Evolutionary conservation across 2,888 invertebrate species (phyloP).

Genomic region (Ametastegia equiseti): DNA sequence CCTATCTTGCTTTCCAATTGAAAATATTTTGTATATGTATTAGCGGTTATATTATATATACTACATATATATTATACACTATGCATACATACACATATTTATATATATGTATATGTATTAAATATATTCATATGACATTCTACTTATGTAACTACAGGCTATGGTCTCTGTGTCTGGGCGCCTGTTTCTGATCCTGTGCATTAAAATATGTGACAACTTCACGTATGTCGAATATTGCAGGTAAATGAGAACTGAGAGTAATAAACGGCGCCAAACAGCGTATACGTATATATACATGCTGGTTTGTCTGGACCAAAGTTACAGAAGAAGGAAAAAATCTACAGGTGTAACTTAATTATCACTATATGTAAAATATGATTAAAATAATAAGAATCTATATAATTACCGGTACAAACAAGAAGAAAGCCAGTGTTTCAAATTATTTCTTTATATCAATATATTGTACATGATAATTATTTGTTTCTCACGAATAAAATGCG

Average conservation of each 20-base stretch:
- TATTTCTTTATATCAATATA: not conserved
- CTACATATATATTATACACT: conserved; percentile 2
- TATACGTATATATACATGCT: conserved; percentile 23
- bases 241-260: conserved; percentile 1
- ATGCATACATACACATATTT: not conserved
- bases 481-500: conserved; percentile 10
- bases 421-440: not conserved
- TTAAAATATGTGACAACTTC: not conserved
- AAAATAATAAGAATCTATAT: conserved; percentile 21
- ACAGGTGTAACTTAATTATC: conserved; percentile 14
- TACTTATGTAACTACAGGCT: conserved; percentile 24
- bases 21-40: conserved; percentile 30
- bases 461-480: conserved; percentile 7
- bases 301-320: conserved; percentile 42
- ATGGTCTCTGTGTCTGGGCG: conserved; percentile 22
- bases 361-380: conserved; percentile 18
- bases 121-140: conserved; percentile 1
- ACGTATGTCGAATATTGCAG: not conserved
- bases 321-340: conserved; percentile 1
- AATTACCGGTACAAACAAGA: not conserved
- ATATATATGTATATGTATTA: not conserved
- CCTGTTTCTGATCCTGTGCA: conserved; percentile 20
- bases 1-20: conserved; percentile 6
- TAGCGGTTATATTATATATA: conserved; percentile 22
- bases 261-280: conserved; percentile 24